Base-by-base conservation (phyloP, 92 coral and sea anemone species). In the Pocillopora meandrina region DNA sequence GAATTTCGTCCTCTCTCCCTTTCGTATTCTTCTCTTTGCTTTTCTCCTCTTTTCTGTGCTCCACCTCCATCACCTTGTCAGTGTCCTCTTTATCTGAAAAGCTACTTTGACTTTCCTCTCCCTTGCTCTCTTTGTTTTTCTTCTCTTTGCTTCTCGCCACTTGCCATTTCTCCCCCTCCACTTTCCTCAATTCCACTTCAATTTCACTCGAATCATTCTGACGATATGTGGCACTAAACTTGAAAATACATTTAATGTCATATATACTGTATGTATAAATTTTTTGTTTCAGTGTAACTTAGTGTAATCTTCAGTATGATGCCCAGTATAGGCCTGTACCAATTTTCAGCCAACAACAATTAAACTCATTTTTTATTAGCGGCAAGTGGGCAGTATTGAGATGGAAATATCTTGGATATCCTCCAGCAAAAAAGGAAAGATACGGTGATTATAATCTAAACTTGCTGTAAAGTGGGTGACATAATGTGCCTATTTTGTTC, bases 121-220 rank as follows among this genome's bases (percentile, higher is more conserved):
- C n/a, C n/a, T n/a, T n/a, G n/a, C n/a, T n/a, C n/a, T n/a, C n/a
- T n/a, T 69, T 69, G 34, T 55, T 69, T 31, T 12, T 69, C 74
- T 33, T 69, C 74, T 69, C 74, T 69, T 69, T 69, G 74, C 74
- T 31, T 69, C 74, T 34, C 35, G 74, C 35, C 74, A 6, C 74
- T 42, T 69, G n/a, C 71, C 71, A 13, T 19, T 69, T 23, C 52
- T 69, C 52, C 35, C 8, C 74, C 49, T 69, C 52, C 74, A 26
- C 35, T 15, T 69, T 69, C 74, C 35, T 55, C 35, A 13, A 14
- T 23, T 35, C 74, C 26, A 8, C 26, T 21, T 66, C 33, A 1
- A 19, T 31, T 31, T 69, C 74, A 69, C 74, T 20, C 17, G 36
- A 49, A 49, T 69, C 74, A 69, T 17, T 61, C 65, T 61, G 65